These are phyloP conservation scores for Glandiceps talaboti DNA, from an alignment of 53 echinoderm and acorn worm species.

Conservation along the genomic window DNA sequence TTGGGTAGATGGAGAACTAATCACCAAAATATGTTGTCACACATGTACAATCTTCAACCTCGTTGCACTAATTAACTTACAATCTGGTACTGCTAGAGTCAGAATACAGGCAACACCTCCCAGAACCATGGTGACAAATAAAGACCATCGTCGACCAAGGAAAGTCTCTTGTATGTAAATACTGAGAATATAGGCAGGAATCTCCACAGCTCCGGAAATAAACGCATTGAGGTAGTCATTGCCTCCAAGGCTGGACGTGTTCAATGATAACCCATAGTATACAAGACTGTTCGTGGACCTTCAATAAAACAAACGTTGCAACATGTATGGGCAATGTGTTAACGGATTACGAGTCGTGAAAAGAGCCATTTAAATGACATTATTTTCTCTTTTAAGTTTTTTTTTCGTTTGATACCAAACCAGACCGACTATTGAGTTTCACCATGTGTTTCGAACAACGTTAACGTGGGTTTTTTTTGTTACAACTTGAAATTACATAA, in stretches of 20 bases:
- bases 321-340: no score
- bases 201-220: conserved; percentile 39
- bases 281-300: conserved; percentile 64
- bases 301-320: no score
- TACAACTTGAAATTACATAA: no score
- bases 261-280: conserved; percentile 57
- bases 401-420: no score
- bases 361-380: not conserved
- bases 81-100: conserved; percentile 43
- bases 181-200: conserved; percentile 42
- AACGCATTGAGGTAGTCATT: conserved; percentile 46
- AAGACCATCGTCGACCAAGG: conserved; percentile 35
- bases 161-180: conserved; percentile 28
- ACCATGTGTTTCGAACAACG: no score
- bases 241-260: conserved; percentile 56
- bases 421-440: no score
- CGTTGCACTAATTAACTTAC: not conserved
- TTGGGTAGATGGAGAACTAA: no score
- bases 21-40: not conserved
- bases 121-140: conserved; percentile 29
- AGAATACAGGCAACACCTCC: conserved; percentile 50
- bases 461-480: no score
- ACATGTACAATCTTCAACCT: no score
- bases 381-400: no score
- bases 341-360: no score